Evolutionary conservation across 23 tunicate genomes (phyloP).

Genomic region (Halocynthia roretzi): DNA sequence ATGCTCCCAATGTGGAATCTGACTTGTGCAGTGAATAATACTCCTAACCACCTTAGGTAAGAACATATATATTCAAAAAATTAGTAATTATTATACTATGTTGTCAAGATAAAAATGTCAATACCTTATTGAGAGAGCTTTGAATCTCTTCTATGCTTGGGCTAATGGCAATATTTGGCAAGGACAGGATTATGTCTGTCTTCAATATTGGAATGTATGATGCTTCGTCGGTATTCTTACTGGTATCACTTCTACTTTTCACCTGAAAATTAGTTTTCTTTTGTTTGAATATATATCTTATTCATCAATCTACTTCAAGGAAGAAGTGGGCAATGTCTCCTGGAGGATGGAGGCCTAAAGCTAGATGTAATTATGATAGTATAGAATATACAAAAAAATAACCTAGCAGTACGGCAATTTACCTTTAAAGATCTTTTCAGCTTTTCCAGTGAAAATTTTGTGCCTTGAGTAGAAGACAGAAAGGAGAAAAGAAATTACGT

Average conservation of each 20-base stretch:
- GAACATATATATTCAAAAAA: neutral
- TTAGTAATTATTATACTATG: neutral
- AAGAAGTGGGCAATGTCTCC: too few species aligned
- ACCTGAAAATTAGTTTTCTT: neutral
- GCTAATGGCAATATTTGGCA: slow-evolving; percentile 69
- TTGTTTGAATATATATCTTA: too few species aligned
- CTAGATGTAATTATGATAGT: too few species aligned
- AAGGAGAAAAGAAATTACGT: neutral
- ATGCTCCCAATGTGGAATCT: slow-evolving; percentile 81
- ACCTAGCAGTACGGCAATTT: neutral
- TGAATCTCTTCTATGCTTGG: slow-evolving; percentile 83
- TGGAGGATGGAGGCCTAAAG: too few species aligned
- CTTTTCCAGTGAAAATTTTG: slow-evolving; percentile 23
- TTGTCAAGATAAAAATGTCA: too few species aligned
- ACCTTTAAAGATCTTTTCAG: slow-evolving; percentile 8
- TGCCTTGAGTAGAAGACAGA: neutral
- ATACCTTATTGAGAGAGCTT: slow-evolving; percentile 38
- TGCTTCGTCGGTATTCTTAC: neutral
- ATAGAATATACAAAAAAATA: neutral
- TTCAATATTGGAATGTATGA: slow-evolving; percentile 48
- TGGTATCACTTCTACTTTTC: neutral
- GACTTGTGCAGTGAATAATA: slow-evolving; percentile 40
- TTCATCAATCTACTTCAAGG: too few species aligned
- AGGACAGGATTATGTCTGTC: slow-evolving; percentile 64
- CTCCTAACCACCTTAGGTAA: slow-evolving; percentile 49